Conservation (phyloP, 2,113 vertebrate species). For the Columba livia region DNA sequence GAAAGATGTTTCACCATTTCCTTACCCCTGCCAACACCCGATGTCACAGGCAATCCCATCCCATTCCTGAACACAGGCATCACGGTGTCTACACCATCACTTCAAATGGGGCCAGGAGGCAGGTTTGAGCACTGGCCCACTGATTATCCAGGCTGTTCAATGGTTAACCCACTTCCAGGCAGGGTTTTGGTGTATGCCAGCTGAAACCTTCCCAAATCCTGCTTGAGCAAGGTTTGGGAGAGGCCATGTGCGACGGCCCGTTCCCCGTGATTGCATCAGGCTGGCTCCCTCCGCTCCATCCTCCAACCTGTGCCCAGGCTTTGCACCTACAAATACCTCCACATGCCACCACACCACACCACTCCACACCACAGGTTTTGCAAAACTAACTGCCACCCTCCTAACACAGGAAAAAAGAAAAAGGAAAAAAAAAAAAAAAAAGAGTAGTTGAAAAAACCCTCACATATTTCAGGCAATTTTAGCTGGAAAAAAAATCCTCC, state of each 20-base stretch:
- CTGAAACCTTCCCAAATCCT: neutral
- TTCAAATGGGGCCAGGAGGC: neutral
- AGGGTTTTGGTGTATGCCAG: neutral
- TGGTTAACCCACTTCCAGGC: neutral
- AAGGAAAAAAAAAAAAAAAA: neutral
- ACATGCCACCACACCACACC: neutral
- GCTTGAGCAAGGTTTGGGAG: neutral
- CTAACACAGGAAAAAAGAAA: neutral
- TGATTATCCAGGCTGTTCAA: neutral
- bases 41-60: neutral
- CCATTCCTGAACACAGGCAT: neutral
- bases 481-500: neutral
- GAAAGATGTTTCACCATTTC: neutral
- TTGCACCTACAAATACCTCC: neutral
- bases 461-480: neutral
- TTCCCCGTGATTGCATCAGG: neutral
- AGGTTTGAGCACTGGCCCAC: neutral
- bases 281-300: neutral
- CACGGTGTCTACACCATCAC: neutral
- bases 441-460: neutral
- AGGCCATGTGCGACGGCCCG: fast-evolving
- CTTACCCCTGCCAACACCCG: neutral
- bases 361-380: neutral
- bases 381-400: neutral
- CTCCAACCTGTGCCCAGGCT: neutral